phyloP scores from a whole-genome alignment of 2,888 invertebrate species.

The Monopis laevigella region DNA sequence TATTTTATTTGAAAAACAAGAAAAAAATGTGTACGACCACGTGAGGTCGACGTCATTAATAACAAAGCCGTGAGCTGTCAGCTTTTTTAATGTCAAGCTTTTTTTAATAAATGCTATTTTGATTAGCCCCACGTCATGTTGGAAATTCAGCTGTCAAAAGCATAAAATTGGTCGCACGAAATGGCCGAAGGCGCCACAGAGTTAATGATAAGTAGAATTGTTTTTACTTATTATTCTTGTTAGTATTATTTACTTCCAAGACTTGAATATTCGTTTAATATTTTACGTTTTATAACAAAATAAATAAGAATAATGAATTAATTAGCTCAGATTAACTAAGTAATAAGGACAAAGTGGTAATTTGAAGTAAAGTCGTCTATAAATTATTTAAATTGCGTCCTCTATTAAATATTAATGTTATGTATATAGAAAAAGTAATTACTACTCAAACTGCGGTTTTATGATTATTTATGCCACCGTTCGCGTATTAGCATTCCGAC shows the following conservation, averaged over 20 bases:
- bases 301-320: too few relatives aligned
- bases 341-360: conserved; percentile 7
- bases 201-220: conserved; percentile 32
- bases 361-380: conserved; percentile 5
- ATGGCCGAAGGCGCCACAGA: conserved; percentile 38
- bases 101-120: conserved; percentile 66
- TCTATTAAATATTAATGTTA: conserved; percentile 9
- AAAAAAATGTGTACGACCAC: conserved; percentile 21
- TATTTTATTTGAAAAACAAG: conserved; percentile 40
- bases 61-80: conserved; percentile 64
- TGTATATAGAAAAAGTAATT: conserved; percentile 6
- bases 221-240: conserved; percentile 1
- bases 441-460: conserved; percentile 5
- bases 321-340: neutral
- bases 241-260: neutral
- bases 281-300: too few relatives aligned
- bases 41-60: conserved; percentile 40
- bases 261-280: too few relatives aligned
- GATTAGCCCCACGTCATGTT: conserved; percentile 71
- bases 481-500: conserved; percentile 1
- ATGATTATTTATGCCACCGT: conserved; percentile 6
- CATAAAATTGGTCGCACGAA: conserved; percentile 65
- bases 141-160: conserved; percentile 67
- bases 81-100: conserved; percentile 58
- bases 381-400: conserved; percentile 12